Evolutionary conservation across 2,888 invertebrate genomes (phyloP), one percentile per base, ranked within the genome.

Genomic region (Ophion ventricosus): DNA sequence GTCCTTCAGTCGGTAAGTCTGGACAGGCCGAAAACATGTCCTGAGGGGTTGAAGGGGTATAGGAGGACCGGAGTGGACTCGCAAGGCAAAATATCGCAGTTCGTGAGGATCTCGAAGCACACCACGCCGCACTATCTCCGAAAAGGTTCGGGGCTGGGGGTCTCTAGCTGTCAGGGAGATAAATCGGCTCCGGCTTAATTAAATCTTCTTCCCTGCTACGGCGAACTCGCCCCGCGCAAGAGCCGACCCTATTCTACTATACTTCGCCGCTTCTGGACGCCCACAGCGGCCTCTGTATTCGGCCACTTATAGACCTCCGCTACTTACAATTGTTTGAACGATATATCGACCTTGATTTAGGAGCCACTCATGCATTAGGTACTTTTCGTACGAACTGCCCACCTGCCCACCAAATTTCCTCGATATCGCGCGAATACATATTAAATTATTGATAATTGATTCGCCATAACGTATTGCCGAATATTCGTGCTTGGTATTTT

Each of bases 151-250:
- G 82, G 72, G 77, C 40, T 20, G 72, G 66, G 84, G 67, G 56
- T 79, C 82, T 85, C 82, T 80, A 88, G 90, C 93, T 93, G 93
- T 93, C 93, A 93, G 92, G 88, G 93, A 93, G 93, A 93, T 93
- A 93, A 93, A 93, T 93, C 93, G 93, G 92, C 91, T 90, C 91
- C 89, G 90, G 93, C 93, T 93, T 93, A 93, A 93, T 93, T 93
- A 93, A 93, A 93, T 93, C 93, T 93, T 93, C 93, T 93, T 93
- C 92, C 91, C 90, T 90, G 90, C 91, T 90, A 91, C 69, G 82
- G 82, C 88, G 88, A 88, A 88, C 88, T 86, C 88, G 89, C 86
- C 88, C 84, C 87, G 87, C 84, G 86, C 70, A 82, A 80, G 82
- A 81, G 75, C 82, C 64, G 40, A 72, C 80, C 81, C 79, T 82